Evolutionary conservation across 2,113 vertebrate genomes (phyloP), one percentile per base, ranked within the genome.

Genomic region (Psammodynastes pulverulentus): DNA sequence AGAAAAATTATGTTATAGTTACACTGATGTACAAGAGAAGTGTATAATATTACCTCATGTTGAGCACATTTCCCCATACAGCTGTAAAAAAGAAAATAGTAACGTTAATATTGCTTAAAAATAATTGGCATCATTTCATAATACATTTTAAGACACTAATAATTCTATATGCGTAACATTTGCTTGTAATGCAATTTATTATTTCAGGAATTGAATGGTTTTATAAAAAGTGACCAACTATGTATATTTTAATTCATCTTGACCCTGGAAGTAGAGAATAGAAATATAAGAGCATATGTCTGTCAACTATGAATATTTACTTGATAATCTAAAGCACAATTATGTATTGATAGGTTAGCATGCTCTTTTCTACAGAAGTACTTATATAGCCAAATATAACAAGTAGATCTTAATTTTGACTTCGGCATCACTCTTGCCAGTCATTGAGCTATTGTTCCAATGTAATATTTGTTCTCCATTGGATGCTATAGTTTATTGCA

Each of bases 11-110:
- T 26, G 24, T n/a, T 67, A 34, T 26, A 43, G 19, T n/a, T 9
- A 23, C 39, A 88, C 1, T 49, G 8, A 45, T 26, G 46, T 88
- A 45, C 2, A 54, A 39, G 5, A 89, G 15, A 91, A 86, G 19
- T 4, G 45, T 8, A 72, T 24, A 29, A 10, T 51, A 4, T 97
- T 98, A 98, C 98, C 98, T 98, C 97, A 98, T 98, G 93, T 97
- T 98, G 96, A 98, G 96, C 84, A 98, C 97, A 94, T 98, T 98
- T 94, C 98, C 98, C 98, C 98, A 98, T 48, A 98, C 97, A 96
- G 98, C 98, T 98, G 95, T 2, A 97, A 97, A 95, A 1, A 96
- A 95, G 39, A 88, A 5, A 94, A 53, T 94, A 53, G 93, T 8
- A 95, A 72, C 95, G 95, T 0, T 84, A 92, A 5, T 0, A 5